These are phyloP conservation scores for Antennarius striatus DNA, from an alignment of 2,113 vertebrate genomes.

Conservation along the genomic window DNA sequence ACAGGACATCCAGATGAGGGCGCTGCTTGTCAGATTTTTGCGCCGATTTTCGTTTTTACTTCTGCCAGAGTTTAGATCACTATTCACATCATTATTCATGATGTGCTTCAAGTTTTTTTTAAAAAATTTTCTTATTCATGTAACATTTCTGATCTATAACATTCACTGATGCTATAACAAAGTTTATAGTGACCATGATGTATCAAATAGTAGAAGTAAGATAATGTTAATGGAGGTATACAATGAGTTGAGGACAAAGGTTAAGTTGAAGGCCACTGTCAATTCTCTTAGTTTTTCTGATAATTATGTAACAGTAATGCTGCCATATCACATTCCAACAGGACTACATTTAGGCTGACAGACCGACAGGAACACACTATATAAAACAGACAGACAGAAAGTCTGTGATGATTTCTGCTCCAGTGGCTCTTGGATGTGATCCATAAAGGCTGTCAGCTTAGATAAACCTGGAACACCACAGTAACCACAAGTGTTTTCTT, in stretches of 20 bases:
- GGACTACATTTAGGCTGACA: conserved; percentile 1
- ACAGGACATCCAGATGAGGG: conserved; percentile 26
- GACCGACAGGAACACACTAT: too few relatives aligned
- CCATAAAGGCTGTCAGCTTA: conserved; percentile 45
- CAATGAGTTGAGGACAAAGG: too few relatives aligned
- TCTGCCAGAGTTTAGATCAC: not conserved
- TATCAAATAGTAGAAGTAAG: too few relatives aligned
- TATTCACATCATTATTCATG: too few relatives aligned
- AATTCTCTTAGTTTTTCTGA: too few relatives aligned
- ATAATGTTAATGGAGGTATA: too few relatives aligned
- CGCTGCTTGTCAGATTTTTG: conserved; percentile 3
- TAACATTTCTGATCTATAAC: too few relatives aligned
- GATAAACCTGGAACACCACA: conserved; percentile 34
- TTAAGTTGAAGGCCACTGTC: too few relatives aligned
- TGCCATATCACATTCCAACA: not conserved
- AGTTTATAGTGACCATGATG: too few relatives aligned
- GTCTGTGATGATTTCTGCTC: conserved; percentile 19
- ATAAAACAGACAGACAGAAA: not conserved
- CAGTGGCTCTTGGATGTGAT: conserved; percentile 30
- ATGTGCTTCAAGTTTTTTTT: too few relatives aligned
- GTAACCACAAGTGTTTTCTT: conserved; percentile 29
- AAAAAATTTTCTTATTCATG: too few relatives aligned
- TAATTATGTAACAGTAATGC: not conserved
- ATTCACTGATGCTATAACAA: too few relatives aligned
- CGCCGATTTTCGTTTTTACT: not conserved